phyloP scores from a whole-genome alignment of 1,140 invertebrate species.

The Panagrolaimus sp. region DNA sequence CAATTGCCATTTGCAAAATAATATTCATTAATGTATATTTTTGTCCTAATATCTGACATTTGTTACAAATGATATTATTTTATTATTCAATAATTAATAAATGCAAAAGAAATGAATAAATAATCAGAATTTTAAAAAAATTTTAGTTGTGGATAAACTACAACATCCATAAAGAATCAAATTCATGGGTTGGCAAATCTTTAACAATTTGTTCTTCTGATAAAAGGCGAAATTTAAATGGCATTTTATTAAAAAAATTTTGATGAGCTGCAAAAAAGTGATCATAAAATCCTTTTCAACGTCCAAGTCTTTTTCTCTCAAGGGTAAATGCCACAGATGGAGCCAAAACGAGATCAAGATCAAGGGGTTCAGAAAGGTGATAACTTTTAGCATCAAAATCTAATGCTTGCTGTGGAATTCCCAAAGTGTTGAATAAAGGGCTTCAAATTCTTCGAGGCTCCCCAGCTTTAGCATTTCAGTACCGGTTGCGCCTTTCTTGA shows the following conservation, averaged over 20 bases:
- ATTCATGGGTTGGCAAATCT: conserved; percentile 14
- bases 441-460: conserved; percentile 21
- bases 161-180: too few species aligned
- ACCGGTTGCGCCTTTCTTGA: conserved; percentile 17
- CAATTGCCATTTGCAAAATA: too few species aligned
- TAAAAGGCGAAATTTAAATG: conserved; percentile 4
- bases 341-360: conserved; percentile 26
- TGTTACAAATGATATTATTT: too few species aligned
- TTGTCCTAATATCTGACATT: too few species aligned
- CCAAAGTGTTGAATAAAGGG: conserved; percentile 19
- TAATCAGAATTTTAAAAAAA: too few species aligned
- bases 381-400: conserved; percentile 6
- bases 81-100: too few species aligned
- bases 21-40: too few species aligned
- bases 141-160: too few species aligned
- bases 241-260: conserved; percentile 17
- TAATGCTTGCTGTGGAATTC: conserved; percentile 24
- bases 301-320: conserved; percentile 16
- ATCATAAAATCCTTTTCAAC: conserved; percentile 31
- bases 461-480: conserved; percentile 25
- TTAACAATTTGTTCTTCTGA: too few species aligned
- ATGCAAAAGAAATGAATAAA: too few species aligned
- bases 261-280: conserved; percentile 22
- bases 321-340: conserved; percentile 29
- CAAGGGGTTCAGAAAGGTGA: conserved; percentile 18